phyloP scores from a whole-genome alignment of 2,888 invertebrate genomes.

The Cerastis rubricosa region DNA sequence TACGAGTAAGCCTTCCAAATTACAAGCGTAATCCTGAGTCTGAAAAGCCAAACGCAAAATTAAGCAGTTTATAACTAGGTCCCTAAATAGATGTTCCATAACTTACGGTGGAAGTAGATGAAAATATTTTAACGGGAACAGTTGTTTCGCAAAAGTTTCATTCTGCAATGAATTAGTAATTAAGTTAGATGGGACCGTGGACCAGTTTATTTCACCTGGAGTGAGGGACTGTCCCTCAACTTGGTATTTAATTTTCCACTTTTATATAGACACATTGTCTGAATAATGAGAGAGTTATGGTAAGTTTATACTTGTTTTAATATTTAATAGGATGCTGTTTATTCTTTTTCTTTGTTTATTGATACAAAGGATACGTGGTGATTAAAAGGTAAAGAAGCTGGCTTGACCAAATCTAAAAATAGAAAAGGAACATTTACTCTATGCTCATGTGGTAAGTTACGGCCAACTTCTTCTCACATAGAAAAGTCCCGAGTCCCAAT shows the following conservation, averaged over 20 bases:
- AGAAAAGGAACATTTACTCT: not conserved
- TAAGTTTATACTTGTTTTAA: constrained; percentile 23
- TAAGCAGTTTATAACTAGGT: constrained; percentile 48
- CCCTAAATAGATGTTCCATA: constrained; percentile 38
- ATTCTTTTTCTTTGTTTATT: not conserved
- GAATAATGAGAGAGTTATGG: constrained; percentile 24
- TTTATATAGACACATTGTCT: constrained; percentile 37
- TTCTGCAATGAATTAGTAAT: constrained; percentile 82
- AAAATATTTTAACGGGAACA: constrained; percentile 71
- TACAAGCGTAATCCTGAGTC: constrained; percentile 10
- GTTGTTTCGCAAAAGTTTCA: constrained; percentile 78
- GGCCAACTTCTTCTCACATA: not conserved
- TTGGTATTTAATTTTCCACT: constrained; percentile 45
- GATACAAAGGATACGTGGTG: not conserved
- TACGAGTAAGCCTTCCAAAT: constrained; percentile 34
- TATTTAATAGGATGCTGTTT: not conserved
- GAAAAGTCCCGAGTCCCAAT: not conserved
- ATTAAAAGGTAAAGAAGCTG: not conserved
- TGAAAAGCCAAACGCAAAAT: constrained; percentile 36
- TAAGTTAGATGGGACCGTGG: constrained; percentile 68
- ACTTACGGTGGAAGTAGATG: constrained; percentile 59
- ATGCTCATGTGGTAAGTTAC: not conserved
- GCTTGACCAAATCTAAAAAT: not conserved
- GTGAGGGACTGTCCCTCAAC: constrained; percentile 53
- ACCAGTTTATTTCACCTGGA: constrained; percentile 68